Conservation (phyloP, 2,113 vertebrate genomes). For the Acrocephalus kingi region DNA sequence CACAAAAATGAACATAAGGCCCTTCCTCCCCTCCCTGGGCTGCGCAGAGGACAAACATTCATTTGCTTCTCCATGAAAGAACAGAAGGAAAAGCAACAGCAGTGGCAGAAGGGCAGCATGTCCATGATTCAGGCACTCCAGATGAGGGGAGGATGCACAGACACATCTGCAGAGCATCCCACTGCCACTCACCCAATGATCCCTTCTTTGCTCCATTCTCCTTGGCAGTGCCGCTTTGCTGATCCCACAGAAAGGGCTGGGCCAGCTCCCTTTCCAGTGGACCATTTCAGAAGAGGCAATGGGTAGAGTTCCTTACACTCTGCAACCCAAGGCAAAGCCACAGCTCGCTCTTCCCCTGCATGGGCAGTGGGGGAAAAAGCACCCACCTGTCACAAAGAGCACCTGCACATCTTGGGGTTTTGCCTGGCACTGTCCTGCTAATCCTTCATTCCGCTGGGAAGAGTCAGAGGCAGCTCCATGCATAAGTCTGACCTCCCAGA, state of each 20-base stretch:
- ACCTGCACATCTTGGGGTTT: background rate
- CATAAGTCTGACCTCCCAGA: background rate
- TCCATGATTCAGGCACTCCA: rapidly evolving
- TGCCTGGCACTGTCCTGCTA: background rate
- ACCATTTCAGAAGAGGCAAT: background rate
- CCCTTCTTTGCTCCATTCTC: background rate
- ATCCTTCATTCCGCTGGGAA: background rate
- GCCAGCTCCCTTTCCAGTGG: background rate
- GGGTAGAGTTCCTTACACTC: background rate
- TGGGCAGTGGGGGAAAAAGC: background rate
- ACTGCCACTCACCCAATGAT: rapidly evolving
- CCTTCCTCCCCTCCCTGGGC: background rate
- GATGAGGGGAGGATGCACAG: background rate
- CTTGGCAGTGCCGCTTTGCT: background rate
- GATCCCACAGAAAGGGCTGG: background rate
- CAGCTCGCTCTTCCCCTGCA: background rate
- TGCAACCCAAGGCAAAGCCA: background rate
- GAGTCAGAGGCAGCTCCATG: background rate
- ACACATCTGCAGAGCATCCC: background rate
- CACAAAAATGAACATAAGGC: background rate
- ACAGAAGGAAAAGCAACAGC: background rate
- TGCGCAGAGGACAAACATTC: background rate
- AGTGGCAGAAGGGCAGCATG: background rate
- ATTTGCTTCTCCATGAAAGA: background rate
- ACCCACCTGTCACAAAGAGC: background rate